These are phyloP conservation scores for Drepana arcuata DNA, from an alignment of 1,140 invertebrate genomes.

Conservation along the genomic window DNA sequence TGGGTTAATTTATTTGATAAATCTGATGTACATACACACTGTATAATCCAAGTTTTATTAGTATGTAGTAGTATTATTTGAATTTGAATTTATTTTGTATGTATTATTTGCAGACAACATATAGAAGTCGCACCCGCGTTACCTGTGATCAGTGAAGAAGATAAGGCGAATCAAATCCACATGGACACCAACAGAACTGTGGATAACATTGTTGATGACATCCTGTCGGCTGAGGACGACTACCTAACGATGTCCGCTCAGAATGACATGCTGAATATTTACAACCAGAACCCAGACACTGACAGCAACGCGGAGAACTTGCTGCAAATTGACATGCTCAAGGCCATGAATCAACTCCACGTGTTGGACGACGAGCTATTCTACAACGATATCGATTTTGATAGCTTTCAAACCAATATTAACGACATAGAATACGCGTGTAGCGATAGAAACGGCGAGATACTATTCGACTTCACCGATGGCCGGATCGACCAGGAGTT, in stretches of 20 bases:
- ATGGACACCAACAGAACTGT: conserved; percentile 38
- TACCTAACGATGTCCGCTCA: conserved; percentile 42
- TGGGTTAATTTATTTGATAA: too few relatives aligned
- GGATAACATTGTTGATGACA: conserved; percentile 59
- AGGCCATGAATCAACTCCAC: conserved; percentile 56
- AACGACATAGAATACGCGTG: conserved; percentile 39
- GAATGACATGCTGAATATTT: conserved; percentile 25
- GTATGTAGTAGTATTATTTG: too few relatives aligned
- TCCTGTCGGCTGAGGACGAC: conserved; percentile 54
- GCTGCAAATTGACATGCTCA: conserved; percentile 49
- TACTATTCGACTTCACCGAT: conserved; percentile 48
- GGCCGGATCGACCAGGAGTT: conserved; percentile 35
- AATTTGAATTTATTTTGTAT: too few relatives aligned
- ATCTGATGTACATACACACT: too few relatives aligned
- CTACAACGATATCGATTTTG: conserved; percentile 57
- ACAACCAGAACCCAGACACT: conserved; percentile 13
- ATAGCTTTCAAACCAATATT: conserved; percentile 45
- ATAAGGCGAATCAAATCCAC: conserved; percentile 25
- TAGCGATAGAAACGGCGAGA: conserved; percentile 36
- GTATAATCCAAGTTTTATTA: too few relatives aligned
- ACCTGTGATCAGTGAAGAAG: conserved; percentile 21
- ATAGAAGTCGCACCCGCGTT: conserved; percentile 21
- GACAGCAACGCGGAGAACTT: conserved; percentile 35
- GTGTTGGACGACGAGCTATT: conserved; percentile 52
- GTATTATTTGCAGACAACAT: conserved; percentile 40